Evolutionary conservation across 2,797 vertebrate species (phyloP).

Genomic region (Sphaeramia orbicularis): DNA sequence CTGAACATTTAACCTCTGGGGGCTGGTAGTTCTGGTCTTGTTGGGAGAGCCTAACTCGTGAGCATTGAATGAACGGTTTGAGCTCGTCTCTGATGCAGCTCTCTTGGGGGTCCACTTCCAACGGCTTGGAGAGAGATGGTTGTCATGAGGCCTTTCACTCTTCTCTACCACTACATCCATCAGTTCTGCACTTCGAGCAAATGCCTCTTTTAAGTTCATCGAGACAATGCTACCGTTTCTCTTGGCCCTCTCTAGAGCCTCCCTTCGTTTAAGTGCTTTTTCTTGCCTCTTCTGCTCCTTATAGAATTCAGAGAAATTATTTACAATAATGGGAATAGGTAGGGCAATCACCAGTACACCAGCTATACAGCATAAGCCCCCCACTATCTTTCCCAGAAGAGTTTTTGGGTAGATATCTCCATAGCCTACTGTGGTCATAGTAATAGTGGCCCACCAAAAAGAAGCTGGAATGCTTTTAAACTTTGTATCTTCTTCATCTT

Average conservation of each 20-base stretch:
- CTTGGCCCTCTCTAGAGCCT: conserved; percentile 97
- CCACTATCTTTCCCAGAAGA: conserved; percentile 97
- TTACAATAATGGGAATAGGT: conserved; percentile 98
- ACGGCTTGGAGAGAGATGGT: conserved; percentile 94
- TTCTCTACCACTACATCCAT: conserved; percentile 98
- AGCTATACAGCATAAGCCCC: conserved; percentile 97
- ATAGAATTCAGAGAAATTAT: conserved; percentile 99
- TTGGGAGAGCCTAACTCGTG: conserved; percentile 92
- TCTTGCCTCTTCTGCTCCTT: conserved; percentile 99
- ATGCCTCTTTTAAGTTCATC: conserved; percentile 99
- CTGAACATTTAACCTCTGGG: conserved; percentile 95
- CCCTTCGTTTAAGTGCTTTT: conserved; percentile 97
- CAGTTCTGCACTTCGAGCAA: conserved; percentile 95
- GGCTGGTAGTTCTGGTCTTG: conserved; percentile 88
- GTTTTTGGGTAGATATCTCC: conserved; percentile 99
- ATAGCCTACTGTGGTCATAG: conserved; percentile 99
- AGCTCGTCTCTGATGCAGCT: conserved; percentile 93
- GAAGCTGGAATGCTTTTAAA: conserved; percentile 99
- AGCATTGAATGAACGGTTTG: conserved; percentile 93
- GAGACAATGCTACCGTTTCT: conserved; percentile 98
- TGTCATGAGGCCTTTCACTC: conserved; percentile 93
- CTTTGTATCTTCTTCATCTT: conserved; percentile 99
- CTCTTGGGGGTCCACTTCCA: conserved; percentile 97
- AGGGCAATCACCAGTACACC: conserved; percentile 98
- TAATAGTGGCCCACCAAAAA: conserved; percentile 99